Evolutionary conservation across 2,113 vertebrate genomes (phyloP), one percentile per base, ranked within the genome.

Genomic region (Saguinus midas): DNA sequence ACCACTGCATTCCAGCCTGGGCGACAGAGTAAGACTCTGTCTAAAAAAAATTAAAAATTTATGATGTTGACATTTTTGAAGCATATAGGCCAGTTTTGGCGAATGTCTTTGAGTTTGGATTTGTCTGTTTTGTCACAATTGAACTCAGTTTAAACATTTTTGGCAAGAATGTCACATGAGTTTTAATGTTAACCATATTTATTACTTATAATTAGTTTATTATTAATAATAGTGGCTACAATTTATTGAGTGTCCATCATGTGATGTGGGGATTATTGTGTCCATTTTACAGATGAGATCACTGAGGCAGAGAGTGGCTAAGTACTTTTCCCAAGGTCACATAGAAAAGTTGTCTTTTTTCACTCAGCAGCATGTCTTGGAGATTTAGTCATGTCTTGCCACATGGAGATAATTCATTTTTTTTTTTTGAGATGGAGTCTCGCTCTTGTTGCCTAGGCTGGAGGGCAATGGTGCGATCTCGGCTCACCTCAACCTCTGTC

Each of bases 251-350:
- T 78, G 52, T 17, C 50, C 25, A 2, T 78, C 10, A 40, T 82
- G 37, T 85, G 58, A 68, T 64, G 14, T 85, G 37, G 45, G 68
- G 4, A 89, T 90, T 85, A 70, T 68, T 81, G 18, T 78, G 58
- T 68, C 68, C n/a, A 64, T 89, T 95, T 94, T 83, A 91, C 2
- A 94, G 78, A 32, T 37, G 50, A 95, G 55, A 52, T 83, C n/a
- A 73, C 76, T 85, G 81, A 92, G 72, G 52, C 55, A 79, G 48
- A 79, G 48, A 88, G 79, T 68, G n/a, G 43, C 16, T 35, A 57
- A 92, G 29, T 58, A 85, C 35, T 95, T 94, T 92, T 45, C 25
- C 13, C 64, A 91, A 75, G 45, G 40, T 79, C 45, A 61, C 8
- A 20, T 17, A 96, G 14, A 64, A 66, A 61, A 50, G 14, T 11